phyloP scores from a whole-genome alignment of 2,888 invertebrate species.

The Rhorus exstirpatorius region DNA sequence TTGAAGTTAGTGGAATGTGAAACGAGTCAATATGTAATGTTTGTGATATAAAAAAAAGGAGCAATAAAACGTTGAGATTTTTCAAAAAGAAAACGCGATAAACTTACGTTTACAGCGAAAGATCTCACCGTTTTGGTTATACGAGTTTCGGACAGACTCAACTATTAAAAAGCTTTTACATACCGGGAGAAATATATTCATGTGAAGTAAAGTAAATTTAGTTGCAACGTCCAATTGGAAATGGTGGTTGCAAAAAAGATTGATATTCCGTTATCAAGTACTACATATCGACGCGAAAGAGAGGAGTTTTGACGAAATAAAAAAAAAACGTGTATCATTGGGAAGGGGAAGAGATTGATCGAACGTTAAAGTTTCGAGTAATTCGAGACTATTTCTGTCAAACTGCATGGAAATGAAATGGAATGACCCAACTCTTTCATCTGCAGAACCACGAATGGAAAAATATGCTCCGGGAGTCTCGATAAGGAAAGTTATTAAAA shows the following conservation, averaged over 20 bases:
- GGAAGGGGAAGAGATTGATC: not conserved
- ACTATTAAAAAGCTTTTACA: slow-evolving; percentile 49
- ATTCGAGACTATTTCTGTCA: not conserved
- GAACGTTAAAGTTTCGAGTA: not conserved
- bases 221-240: slow-evolving; percentile 47
- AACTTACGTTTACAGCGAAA: slow-evolving; percentile 1
- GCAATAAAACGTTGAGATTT: slow-evolving; percentile 44
- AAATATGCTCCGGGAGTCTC: too few species aligned
- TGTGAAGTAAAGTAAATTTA: slow-evolving; percentile 27
- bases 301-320: slow-evolving; percentile 1
- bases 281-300: not conserved
- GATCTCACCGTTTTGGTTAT: slow-evolving; percentile 25
- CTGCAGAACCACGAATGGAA: too few species aligned
- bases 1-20: not conserved
- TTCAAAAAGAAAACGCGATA: slow-evolving; percentile 11
- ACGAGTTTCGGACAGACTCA: slow-evolving; percentile 50
- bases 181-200: slow-evolving; percentile 4
- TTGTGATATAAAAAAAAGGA: slow-evolving; percentile 26
- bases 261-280: slow-evolving; percentile 37
- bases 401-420: not conserved
- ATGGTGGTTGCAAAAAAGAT: slow-evolving; percentile 47
- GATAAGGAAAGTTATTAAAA: too few species aligned
- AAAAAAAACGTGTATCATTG: slow-evolving; percentile 26
- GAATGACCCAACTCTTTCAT: too few species aligned
- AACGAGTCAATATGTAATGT: not conserved